These are phyloP conservation scores for Drosophila limbata DNA, from an alignment of 2,888 invertebrate species.

Conservation along the genomic window DNA sequence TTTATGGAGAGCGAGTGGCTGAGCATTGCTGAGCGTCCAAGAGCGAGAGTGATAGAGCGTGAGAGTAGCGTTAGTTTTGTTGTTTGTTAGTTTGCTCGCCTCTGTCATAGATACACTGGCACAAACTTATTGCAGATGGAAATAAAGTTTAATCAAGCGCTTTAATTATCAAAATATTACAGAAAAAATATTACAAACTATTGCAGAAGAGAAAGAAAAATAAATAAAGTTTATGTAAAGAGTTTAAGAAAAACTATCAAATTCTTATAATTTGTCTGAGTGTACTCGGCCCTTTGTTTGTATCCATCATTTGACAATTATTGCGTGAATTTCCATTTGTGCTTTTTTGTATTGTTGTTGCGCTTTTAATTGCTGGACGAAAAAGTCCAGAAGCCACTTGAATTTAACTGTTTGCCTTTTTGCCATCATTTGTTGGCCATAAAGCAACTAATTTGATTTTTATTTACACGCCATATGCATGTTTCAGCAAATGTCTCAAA, in stretches of 20 bases:
- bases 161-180: not conserved
- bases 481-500: conserved; percentile 20
- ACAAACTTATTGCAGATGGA: not conserved
- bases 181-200: not conserved
- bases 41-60: conserved; percentile 18
- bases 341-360: conserved; percentile 20
- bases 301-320: conserved; percentile 57
- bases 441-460: conserved; percentile 54
- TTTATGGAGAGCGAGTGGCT: conserved; percentile 48
- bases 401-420: conserved; percentile 41
- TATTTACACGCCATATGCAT: conserved; percentile 47
- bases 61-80: conserved; percentile 50
- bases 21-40: conserved; percentile 18
- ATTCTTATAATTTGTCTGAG: conserved; percentile 14
- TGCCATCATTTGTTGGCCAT: conserved; percentile 43
- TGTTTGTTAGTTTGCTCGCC: conserved; percentile 32
- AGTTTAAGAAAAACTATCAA: not conserved
- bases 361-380: conserved; percentile 46
- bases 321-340: conserved; percentile 69
- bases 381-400: conserved; percentile 37
- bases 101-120: conserved; percentile 22
- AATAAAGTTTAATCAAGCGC: not conserved
- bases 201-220: not conserved
- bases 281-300: conserved; percentile 40
- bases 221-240: not conserved